A percentile compares a stretch with the other conserved stretches of the same genome.
Evolutionary conservation across 2,113 vertebrate species (phyloP).

Genomic region (Cathartes aura): DNA sequence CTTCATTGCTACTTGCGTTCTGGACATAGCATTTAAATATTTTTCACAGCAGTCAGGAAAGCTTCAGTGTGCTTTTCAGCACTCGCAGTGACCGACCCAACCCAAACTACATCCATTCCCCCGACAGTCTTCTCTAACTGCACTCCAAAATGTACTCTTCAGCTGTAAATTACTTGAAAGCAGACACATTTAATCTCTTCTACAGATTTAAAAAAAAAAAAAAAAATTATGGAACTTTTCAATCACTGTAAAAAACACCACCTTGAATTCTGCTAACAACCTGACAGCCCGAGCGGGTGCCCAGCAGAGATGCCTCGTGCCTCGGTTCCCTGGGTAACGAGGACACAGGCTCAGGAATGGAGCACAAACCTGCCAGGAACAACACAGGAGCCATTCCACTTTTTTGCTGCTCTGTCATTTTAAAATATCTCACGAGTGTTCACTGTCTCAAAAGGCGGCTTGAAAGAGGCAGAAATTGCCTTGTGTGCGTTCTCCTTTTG

Average conservation of each 20-base stretch:
- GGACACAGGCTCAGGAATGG: background rate
- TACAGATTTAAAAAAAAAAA: background rate
- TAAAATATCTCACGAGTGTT: background rate
- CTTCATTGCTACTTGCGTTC: background rate
- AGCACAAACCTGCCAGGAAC: constrained; percentile 24
- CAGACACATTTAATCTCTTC: background rate
- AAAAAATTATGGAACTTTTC: background rate
- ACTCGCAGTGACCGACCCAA: background rate
- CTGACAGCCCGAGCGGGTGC: background rate
- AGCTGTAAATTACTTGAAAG: background rate
- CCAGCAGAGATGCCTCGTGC: background rate
- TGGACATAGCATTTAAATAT: background rate
- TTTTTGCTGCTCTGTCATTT: constrained; percentile 35
- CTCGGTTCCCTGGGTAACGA: constrained; percentile 56
- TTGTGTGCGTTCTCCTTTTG: background rate
- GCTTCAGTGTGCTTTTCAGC: background rate
- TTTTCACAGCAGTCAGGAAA: background rate
- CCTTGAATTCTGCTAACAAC: constrained; percentile 49
- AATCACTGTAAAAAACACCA: background rate
- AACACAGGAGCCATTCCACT: constrained; percentile 3
- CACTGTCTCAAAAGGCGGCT: background rate
- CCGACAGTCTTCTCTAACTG: background rate
- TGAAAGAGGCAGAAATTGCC: background rate
- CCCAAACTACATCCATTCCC: background rate
- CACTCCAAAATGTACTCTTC: background rate